Base-by-base conservation (phyloP, 2,797 vertebrate species). In the Silurus lanzhouensis region DNA sequence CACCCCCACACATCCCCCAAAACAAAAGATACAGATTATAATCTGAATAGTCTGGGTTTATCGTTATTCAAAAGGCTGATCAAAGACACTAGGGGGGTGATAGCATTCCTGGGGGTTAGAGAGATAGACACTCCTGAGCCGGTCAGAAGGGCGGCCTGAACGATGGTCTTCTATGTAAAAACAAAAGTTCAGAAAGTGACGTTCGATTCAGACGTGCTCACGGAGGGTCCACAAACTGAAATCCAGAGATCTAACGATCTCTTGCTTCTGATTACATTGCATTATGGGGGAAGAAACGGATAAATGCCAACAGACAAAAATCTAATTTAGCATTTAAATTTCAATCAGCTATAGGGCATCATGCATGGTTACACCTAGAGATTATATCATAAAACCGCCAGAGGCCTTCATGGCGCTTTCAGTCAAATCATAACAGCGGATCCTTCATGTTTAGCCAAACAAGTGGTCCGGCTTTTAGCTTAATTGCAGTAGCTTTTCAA, bases 381-480 rank as follows among this genome's bases (percentile, higher is more conserved):
- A 82, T 76, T 82, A 81, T 68, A 76, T 63, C 61, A 27, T 88
- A 77, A 91, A 93, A 92, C 92, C 92, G 92, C 91, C 92, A 91
- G 91, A 88, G 87, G 87, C 90, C 91, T 92, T 90, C 91, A 90
- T 90, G 92, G 90, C 87, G 88, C 90, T 92, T 88, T 93, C 91
- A 90, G 89, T 92, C 89, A 92, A 92, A 94, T 95, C 25, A 60
- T 92, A 93, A 94, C 89, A 88, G 27, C 91, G 91, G 86, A 92
- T 95, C 93, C 92, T 89, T 88, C 86, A 90, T 92, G 89, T 94
- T 93, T 92, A 92, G 88, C 92, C 90, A 94, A 94, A 94, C 91
- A 93, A 93, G 91, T 93, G 92, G 90, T 93, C 93, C 92, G 91
- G 86, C 89, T 85, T 89, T 93, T 93, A 92, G 87, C 89, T 86